phyloP scores from a whole-genome alignment of 1,140 invertebrate species.

The Pollicipes pollicipes region DNA sequence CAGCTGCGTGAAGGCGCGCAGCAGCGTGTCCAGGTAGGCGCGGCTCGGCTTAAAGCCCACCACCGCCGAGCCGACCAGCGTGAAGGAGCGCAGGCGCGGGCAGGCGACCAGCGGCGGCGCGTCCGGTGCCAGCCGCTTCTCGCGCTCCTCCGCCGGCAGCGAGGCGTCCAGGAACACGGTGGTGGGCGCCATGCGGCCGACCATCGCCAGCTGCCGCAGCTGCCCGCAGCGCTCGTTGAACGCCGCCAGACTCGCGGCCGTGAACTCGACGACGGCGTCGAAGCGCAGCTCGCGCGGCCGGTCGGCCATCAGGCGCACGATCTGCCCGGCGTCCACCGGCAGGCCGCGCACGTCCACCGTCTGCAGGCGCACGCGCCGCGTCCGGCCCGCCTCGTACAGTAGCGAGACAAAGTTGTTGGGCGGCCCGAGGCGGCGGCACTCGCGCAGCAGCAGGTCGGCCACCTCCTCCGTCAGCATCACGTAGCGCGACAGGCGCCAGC shows the following conservation, averaged over 20 bases:
- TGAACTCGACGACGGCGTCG: neutral
- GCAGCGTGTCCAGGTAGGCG: neutral
- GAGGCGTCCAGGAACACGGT: neutral
- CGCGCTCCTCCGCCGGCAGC: neutral
- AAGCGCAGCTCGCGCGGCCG: neutral
- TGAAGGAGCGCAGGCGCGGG: neutral
- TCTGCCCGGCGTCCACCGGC: neutral
- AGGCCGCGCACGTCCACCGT: neutral
- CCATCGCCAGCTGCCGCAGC: neutral
- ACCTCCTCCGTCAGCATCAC: neutral
- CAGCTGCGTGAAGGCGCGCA: neutral
- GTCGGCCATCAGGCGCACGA: neutral
- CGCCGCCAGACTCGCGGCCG: neutral
- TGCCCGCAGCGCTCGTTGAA: neutral
- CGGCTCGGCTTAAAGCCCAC: neutral
- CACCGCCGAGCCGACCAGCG: neutral
- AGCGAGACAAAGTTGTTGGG: neutral
- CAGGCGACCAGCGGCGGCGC: neutral
- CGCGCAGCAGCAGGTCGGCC: slow-evolving; percentile 1
- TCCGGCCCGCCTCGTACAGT: neutral
- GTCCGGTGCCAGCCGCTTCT: neutral
- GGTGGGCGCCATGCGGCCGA: neutral
- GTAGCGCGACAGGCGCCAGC: neutral
- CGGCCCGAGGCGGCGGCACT: neutral
- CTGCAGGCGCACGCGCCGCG: neutral